Conservation (phyloP, 2,113 vertebrate species). For the Malurus elegans region DNA sequence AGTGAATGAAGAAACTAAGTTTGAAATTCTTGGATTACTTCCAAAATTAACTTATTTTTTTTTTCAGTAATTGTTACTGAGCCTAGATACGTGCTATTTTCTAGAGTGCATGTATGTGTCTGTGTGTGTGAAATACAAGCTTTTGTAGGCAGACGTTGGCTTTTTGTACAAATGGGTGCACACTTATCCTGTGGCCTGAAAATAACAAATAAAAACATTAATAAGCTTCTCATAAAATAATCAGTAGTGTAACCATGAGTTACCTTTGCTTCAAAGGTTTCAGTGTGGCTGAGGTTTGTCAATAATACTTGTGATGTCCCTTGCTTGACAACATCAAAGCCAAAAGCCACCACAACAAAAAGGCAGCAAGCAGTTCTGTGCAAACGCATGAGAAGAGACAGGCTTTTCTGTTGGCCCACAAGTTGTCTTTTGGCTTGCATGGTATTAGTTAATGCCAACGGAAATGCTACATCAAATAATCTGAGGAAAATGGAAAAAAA, state of each 20-base stretch:
- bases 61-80: too few relatives aligned
- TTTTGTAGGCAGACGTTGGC: too few relatives aligned
- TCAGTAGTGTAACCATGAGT: background rate
- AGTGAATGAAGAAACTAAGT: too few relatives aligned
- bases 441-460: background rate
- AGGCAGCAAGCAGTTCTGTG: background rate
- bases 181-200: too few relatives aligned
- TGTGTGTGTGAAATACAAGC: too few relatives aligned
- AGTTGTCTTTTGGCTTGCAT: background rate
- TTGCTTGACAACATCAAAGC: background rate
- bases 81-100: too few relatives aligned
- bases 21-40: too few relatives aligned
- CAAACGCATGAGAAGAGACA: background rate
- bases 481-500: background rate
- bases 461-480: background rate
- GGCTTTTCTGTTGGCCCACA: background rate
- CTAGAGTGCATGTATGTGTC: too few relatives aligned
- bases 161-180: too few relatives aligned
- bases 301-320: background rate
- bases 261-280: background rate
- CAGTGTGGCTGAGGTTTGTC: background rate
- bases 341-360: background rate
- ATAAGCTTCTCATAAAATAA: background rate
- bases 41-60: too few relatives aligned
- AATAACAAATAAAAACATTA: background rate